Evolutionary conservation across 2,888 invertebrate genomes (phyloP).

Genomic region (Polietes domitor): DNA sequence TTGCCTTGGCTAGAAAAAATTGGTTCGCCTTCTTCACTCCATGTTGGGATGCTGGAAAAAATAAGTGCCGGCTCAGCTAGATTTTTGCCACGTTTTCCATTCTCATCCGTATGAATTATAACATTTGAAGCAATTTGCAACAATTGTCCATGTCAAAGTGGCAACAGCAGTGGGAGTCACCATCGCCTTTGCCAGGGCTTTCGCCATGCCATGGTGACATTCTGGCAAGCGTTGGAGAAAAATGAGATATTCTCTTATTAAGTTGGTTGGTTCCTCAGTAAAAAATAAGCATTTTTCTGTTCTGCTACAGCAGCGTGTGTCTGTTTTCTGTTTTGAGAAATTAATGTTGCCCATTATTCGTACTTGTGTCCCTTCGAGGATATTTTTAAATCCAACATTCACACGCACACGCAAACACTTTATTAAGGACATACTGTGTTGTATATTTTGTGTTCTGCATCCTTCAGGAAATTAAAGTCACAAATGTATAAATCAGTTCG

Average conservation of each 20-base stretch:
- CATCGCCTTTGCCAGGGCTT: background rate
- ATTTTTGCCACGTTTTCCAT: conserved; percentile 14
- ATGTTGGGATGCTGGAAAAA: background rate
- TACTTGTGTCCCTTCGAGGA: background rate
- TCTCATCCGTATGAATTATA: conserved; percentile 27
- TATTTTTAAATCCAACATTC: background rate
- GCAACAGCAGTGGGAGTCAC: background rate
- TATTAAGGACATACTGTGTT: background rate
- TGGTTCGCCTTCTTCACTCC: background rate
- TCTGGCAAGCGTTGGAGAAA: background rate
- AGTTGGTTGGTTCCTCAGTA: background rate
- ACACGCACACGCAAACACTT: background rate
- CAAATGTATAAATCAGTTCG: background rate
- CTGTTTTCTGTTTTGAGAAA: background rate
- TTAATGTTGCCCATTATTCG: background rate
- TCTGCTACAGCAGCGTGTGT: background rate
- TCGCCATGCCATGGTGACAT: background rate
- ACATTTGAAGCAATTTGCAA: conserved; percentile 51
- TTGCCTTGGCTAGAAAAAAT: background rate
- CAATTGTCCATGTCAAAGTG: conserved; percentile 54
- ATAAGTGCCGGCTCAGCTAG: conserved; percentile 48
- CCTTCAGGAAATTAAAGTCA: background rate
- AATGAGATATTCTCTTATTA: conserved; percentile 5
- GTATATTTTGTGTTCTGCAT: background rate
- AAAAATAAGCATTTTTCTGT: background rate